Evolutionary conservation across 2,113 vertebrate genomes (phyloP).

Genomic region (Suncus etruscus): DNA sequence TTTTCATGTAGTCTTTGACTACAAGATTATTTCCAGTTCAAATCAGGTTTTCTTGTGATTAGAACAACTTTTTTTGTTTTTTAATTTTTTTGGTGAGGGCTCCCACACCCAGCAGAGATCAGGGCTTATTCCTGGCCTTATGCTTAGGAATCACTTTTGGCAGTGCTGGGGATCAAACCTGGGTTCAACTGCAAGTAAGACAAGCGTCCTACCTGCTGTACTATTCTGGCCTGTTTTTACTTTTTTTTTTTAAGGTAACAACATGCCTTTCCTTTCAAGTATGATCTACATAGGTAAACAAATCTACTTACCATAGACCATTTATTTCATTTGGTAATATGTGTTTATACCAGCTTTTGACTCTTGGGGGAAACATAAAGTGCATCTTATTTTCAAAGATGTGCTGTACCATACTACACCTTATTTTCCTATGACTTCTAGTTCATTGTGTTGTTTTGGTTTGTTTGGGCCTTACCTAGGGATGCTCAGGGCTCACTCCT

Average conservation of each 20-base stretch:
- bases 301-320: neutral
- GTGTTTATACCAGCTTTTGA: slow-evolving; percentile 19
- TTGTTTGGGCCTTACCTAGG: too few relatives aligned
- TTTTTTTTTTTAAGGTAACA: neutral
- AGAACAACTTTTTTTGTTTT: slow-evolving; percentile 2
- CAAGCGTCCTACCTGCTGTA: too few relatives aligned
- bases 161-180: too few relatives aligned
- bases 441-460: neutral
- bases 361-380: neutral
- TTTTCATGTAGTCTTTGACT: slow-evolving; percentile 43
- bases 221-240: too few relatives aligned
- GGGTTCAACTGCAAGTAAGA: too few relatives aligned
- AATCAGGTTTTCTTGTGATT: slow-evolving; percentile 40
- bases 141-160: too few relatives aligned
- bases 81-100: too few relatives aligned
- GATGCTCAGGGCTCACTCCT: too few relatives aligned
- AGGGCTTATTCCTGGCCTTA: too few relatives aligned
- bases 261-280: slow-evolving; percentile 36
- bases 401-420: neutral
- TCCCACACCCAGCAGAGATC: too few relatives aligned
- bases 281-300: neutral
- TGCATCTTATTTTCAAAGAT: slow-evolving; percentile 32
- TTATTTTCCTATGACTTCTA: slow-evolving; percentile 20
- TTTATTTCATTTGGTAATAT: neutral
- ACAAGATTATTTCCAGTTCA: slow-evolving; percentile 55